Conservation (phyloP, 2,113 vertebrate species). For the Mormoops blainvillei region DNA sequence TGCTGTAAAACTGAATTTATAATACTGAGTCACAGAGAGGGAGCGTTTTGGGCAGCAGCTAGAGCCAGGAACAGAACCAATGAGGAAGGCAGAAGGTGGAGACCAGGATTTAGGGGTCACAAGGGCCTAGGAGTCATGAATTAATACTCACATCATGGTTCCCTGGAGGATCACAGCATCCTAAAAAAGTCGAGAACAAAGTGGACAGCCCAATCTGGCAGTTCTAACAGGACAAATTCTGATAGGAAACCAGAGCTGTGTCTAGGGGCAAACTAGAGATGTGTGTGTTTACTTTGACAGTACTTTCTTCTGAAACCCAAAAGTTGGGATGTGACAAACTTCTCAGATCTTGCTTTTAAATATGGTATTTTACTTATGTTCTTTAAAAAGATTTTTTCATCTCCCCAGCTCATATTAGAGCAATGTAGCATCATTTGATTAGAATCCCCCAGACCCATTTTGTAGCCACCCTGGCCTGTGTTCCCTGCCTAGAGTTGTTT, state of each 20-base stretch:
- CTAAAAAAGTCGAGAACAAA: neutral
- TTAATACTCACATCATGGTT: neutral
- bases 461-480: rapidly evolving
- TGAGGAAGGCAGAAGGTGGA: neutral
- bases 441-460: neutral
- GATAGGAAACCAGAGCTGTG: neutral
- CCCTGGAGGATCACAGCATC: neutral
- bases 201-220: neutral
- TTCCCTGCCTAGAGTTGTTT: neutral
- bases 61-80: neutral
- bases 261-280: neutral
- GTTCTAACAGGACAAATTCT: neutral
- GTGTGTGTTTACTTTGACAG: neutral
- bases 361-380: neutral
- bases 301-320: neutral
- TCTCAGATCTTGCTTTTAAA: constrained; percentile 27
- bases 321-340: neutral
- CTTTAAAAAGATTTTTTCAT: neutral
- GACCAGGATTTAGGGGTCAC: neutral
- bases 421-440: rapidly evolving
- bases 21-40: neutral
- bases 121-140: neutral
- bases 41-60: neutral
- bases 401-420: neutral
- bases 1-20: neutral